phyloP scores from a whole-genome alignment of 2,113 vertebrate species.

The Xiphophorus couchianus region DNA sequence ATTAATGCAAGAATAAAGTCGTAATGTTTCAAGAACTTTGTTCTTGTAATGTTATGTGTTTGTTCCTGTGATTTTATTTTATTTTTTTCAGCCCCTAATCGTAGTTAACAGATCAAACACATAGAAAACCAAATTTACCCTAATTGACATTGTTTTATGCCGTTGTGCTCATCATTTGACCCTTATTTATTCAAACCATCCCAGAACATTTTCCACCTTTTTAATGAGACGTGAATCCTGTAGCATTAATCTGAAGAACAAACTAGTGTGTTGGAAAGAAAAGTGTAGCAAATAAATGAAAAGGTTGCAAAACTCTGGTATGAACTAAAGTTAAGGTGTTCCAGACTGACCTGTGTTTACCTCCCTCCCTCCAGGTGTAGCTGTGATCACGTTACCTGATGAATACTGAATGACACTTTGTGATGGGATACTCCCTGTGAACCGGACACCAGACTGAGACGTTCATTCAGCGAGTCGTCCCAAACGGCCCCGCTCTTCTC shows the following conservation, averaged over 20 bases:
- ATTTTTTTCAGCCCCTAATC: no score
- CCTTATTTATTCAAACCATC: neutral
- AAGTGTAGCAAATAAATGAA: neutral
- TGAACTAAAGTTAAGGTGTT: no score
- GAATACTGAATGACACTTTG: constrained; percentile 63
- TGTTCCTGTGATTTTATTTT: no score
- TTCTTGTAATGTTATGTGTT: no score
- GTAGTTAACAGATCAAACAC: neutral
- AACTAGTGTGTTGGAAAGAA: neutral
- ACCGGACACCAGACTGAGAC: constrained; percentile 34
- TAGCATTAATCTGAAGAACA: neutral
- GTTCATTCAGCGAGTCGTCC: constrained; percentile 9
- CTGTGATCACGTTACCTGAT: constrained; percentile 67
- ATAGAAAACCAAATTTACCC: neutral
- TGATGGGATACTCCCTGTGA: constrained; percentile 36
- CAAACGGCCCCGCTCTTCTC: neutral
- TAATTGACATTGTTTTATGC: neutral
- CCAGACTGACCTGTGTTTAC: constrained; percentile 9
- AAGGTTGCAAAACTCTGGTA: neutral
- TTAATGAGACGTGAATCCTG: neutral
- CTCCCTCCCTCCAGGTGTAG: constrained; percentile 7
- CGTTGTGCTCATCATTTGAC: no score
- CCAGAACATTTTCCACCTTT: neutral
- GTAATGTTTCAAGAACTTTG: no score
- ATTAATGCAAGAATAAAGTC: no score